A percentile compares a stretch with the other conserved stretches of the same genome.
These are phyloP conservation scores for Miniopterus natalensis DNA, from an alignment of 2,113 vertebrate species.

Conservation along the genomic window DNA sequence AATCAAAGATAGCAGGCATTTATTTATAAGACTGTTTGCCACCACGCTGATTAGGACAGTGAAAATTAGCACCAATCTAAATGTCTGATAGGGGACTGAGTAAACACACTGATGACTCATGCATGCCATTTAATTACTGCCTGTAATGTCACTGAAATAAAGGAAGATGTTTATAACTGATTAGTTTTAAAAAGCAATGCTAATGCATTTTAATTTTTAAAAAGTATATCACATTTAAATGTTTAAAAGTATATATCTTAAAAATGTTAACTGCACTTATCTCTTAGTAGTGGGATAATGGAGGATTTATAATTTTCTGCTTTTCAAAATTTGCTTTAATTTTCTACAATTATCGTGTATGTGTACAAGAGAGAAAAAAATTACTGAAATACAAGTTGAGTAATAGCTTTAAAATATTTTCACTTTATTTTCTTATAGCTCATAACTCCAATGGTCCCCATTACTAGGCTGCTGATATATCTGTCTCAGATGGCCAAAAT, in stretches of 20 bases:
- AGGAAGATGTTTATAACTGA: not conserved
- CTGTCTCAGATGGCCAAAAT: not conserved
- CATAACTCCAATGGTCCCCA: not conserved
- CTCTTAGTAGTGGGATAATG: not conserved
- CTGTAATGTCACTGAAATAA: not conserved
- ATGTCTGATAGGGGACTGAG: not conserved
- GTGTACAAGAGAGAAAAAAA: not conserved
- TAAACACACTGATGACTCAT: not conserved
- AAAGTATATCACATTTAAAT: constrained; percentile 31
- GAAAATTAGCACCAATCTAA: constrained; percentile 32
- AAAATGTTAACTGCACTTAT: not conserved
- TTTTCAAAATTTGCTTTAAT: constrained; percentile 7
- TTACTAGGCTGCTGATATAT: not conserved
- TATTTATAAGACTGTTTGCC: not conserved
- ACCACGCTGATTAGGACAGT: not conserved
- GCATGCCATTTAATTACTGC: not conserved
- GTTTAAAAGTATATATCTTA: not conserved
- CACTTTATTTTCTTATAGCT: not conserved
- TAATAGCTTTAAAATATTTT: constrained; percentile 9
- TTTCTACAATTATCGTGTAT: not conserved
- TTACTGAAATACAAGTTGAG: not conserved
- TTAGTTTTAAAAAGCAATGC: not conserved
- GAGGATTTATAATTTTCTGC: not conserved
- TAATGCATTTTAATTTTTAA: not conserved
- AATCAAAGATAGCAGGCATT: not conserved